Conservation (phyloP, 2,888 invertebrate genomes). For the Morpho helenor region DNA sequence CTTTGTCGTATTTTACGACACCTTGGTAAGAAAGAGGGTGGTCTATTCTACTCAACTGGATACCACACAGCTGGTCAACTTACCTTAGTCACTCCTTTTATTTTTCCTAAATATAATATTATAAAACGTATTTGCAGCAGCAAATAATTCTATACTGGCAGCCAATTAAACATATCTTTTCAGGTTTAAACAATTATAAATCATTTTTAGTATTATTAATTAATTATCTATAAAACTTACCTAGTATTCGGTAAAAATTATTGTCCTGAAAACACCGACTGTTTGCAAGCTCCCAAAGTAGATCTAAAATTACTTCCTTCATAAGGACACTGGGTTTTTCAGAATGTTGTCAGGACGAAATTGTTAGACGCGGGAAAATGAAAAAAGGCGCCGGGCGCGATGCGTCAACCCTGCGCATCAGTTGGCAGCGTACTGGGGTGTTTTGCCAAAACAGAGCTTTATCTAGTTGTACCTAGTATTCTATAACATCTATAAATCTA, state of each 20-base stretch:
- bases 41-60: too few relatives aligned
- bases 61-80: too few relatives aligned
- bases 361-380: conserved; percentile 34
- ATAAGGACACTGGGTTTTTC: conserved; percentile 55
- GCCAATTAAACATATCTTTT: too few relatives aligned
- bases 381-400: conserved; percentile 27
- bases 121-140: too few relatives aligned
- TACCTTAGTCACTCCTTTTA: too few relatives aligned
- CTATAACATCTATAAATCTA: too few relatives aligned
- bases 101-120: too few relatives aligned
- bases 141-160: too few relatives aligned
- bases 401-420: conserved; percentile 48
- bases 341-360: conserved; percentile 37
- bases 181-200: neutral
- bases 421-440: conserved; percentile 60
- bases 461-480: conserved; percentile 35
- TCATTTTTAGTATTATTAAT: neutral
- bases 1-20: too few relatives aligned
- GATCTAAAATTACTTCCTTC: conserved; percentile 57
- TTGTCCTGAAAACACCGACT: conserved; percentile 56
- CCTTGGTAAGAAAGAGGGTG: too few relatives aligned
- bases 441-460: conserved; percentile 56
- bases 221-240: conserved; percentile 33
- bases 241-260: conserved; percentile 67
- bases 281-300: conserved; percentile 45